Evolutionary conservation across 2,113 vertebrate species (phyloP).

Genomic region (Brevimyrus niger): DNA sequence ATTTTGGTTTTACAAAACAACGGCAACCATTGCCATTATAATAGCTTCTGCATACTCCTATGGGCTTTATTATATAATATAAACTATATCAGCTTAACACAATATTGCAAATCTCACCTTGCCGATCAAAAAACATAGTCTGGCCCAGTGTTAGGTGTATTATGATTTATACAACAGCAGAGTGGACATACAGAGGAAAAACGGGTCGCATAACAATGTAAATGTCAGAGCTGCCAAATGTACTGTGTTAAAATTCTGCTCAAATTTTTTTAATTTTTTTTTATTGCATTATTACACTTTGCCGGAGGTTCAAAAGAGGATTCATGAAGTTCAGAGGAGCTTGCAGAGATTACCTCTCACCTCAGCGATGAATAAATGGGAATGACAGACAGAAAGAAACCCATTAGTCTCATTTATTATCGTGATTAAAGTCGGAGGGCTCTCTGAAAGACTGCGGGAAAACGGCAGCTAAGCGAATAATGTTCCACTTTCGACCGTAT

Average conservation of each 20-base stretch:
- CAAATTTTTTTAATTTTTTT: not conserved
- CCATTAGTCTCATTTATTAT: constrained; percentile 15
- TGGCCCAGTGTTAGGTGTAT: not conserved
- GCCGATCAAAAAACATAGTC: not conserved
- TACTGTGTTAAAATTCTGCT: not conserved
- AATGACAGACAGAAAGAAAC: not conserved
- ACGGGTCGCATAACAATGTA: not conserved
- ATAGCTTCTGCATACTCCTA: not conserved
- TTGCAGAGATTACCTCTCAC: not conserved
- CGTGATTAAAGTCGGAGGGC: not conserved
- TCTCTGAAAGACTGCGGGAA: not conserved
- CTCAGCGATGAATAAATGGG: not conserved
- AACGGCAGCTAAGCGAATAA: not conserved
- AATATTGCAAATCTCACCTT: not conserved
- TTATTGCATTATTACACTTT: not conserved
- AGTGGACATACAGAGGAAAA: not conserved
- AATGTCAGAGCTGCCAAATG: not conserved
- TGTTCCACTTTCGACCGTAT: not conserved
- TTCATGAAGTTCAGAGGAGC: not conserved
- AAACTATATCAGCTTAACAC: not conserved
- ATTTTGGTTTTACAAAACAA: not conserved
- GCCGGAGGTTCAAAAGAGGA: not conserved
- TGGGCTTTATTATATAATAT: not conserved
- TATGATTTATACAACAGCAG: not conserved
- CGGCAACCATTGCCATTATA: not conserved